phyloP scores from a whole-genome alignment of 2,113 vertebrate species.

The Alosa alosa region DNA sequence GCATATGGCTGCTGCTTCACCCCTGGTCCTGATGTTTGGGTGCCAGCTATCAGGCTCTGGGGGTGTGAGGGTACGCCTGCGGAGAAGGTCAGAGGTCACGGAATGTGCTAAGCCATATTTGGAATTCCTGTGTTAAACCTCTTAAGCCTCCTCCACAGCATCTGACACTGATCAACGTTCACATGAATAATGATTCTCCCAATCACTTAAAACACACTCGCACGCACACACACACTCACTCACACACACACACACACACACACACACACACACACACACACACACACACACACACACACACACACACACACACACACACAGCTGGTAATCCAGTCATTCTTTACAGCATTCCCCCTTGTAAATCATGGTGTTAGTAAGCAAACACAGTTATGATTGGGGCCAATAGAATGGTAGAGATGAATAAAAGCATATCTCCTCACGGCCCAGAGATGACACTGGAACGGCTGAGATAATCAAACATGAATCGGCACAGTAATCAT shows the following conservation, averaged over 20 bases:
- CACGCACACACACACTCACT: background rate
- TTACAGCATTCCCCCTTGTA: background rate
- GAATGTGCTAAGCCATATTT: conserved; percentile 13
- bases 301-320: conserved; percentile 10
- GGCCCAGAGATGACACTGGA: no score
- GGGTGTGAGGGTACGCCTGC: background rate
- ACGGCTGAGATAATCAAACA: no score
- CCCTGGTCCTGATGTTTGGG: background rate
- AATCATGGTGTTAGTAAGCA: no score
- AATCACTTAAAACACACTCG: background rate
- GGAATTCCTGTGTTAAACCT: conserved; percentile 4
- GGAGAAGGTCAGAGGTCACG: background rate
- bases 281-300: conserved; percentile 19
- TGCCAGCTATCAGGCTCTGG: background rate
- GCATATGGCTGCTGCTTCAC: background rate
- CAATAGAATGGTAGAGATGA: no score
- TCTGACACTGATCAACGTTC: background rate
- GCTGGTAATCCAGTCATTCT: background rate
- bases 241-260: background rate
- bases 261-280: conserved; percentile 19
- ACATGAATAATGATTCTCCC: conserved; percentile 2
- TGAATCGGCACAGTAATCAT: no score
- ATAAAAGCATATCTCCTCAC: no score
- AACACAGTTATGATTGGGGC: no score
- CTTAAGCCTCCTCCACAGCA: conserved; percentile 5